Evolutionary conservation across 1,140 invertebrate genomes (phyloP).

Genomic region (Steinernema feltiae): DNA sequence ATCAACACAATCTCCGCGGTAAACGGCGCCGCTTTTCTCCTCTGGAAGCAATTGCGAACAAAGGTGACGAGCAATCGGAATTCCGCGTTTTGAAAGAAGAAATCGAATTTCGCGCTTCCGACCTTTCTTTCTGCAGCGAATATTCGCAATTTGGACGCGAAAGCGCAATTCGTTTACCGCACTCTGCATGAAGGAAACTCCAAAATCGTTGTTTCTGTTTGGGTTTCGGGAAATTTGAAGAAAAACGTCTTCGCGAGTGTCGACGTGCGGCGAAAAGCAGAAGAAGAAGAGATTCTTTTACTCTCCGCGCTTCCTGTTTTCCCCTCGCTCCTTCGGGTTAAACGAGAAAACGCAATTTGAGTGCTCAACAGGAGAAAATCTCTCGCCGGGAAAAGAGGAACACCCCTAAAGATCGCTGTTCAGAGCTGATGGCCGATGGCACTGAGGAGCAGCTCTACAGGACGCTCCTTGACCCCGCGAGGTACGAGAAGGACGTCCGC

Average conservation of each 20-base stretch:
- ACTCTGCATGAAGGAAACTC: no score
- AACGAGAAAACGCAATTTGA: no score
- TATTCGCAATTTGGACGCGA: neutral
- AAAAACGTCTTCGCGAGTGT: no score
- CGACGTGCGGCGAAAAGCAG: neutral
- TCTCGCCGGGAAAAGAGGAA: no score
- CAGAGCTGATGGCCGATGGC: conserved; percentile 42
- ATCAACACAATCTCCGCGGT: neutral
- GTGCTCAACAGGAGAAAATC: no score
- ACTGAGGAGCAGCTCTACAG: conserved; percentile 52
- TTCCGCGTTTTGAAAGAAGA: neutral
- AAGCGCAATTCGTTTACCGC: neutral
- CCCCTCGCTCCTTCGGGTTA: neutral
- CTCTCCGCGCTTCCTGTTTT: neutral
- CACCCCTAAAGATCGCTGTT: conserved; percentile 22
- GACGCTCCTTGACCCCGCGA: conserved; percentile 41
- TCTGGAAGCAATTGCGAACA: neutral
- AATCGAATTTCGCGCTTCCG: neutral
- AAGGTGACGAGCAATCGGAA: no score
- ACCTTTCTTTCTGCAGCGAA: neutral
- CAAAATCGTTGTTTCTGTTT: no score
- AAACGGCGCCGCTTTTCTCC: neutral
- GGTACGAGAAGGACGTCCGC: conserved; percentile 53
- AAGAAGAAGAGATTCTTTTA: neutral
- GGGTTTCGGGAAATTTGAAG: no score